These are phyloP conservation scores for Drosophila rhopaloa DNA, from an alignment of 1,140 invertebrate genomes.

Conservation along the genomic window DNA sequence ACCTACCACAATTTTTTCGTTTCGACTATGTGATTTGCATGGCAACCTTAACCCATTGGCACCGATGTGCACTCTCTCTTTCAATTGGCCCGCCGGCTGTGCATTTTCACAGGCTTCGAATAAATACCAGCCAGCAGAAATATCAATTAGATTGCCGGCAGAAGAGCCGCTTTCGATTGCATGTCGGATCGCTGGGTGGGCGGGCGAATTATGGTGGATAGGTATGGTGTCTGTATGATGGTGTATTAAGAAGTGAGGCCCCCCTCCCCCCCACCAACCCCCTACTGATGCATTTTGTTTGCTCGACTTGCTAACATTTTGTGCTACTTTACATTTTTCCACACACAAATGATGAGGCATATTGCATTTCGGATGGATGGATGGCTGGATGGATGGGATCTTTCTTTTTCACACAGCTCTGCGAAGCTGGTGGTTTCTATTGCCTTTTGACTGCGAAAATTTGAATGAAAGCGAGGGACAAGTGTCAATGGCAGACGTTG, in stretches of 20 bases:
- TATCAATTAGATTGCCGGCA: slow-evolving; percentile 67
- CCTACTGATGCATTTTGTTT: slow-evolving; percentile 46
- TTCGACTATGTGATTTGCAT: slow-evolving; percentile 50
- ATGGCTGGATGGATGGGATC: slow-evolving; percentile 6
- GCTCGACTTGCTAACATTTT: slow-evolving; percentile 52
- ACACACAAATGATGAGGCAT: not conserved
- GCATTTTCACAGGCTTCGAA: slow-evolving; percentile 51
- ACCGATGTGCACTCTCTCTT: slow-evolving; percentile 66
- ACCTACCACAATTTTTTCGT: slow-evolving; percentile 47
- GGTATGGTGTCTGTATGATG: not conserved
- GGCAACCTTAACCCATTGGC: slow-evolving; percentile 78
- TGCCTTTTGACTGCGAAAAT: slow-evolving; percentile 53
- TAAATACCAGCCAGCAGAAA: slow-evolving; percentile 54
- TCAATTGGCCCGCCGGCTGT: slow-evolving; percentile 53
- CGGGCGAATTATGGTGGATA: not conserved
- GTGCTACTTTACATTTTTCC: slow-evolving; percentile 65
- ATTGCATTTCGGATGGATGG: not conserved
- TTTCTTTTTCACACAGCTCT: slow-evolving; percentile 56
- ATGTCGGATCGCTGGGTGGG: slow-evolving; percentile 21
- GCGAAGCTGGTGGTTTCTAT: slow-evolving; percentile 22
- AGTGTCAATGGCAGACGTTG: slow-evolving; percentile 63
- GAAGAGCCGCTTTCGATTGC: slow-evolving; percentile 43
- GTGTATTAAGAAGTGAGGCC: not conserved
- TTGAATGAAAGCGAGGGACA: slow-evolving; percentile 67
- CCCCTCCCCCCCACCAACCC: too few species aligned